phyloP scores from a whole-genome alignment of 2,113 vertebrate species.

The Dendrocopos noguchii region DNA sequence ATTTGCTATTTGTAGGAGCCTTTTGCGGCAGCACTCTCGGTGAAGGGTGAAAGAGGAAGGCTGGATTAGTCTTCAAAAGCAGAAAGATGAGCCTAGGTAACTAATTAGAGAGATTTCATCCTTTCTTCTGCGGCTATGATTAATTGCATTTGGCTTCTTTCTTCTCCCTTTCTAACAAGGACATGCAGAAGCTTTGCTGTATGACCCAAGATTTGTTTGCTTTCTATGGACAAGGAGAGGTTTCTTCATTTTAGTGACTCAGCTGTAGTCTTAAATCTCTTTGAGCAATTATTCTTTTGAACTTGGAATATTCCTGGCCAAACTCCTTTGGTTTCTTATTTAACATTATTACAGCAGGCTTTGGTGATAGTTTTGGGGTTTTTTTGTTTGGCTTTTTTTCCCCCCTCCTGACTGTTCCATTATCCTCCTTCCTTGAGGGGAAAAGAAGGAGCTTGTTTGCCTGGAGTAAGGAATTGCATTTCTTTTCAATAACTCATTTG shows the following conservation, averaged over 20 bases:
- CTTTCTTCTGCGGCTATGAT: slow-evolving; percentile 39
- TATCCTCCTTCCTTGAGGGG: slow-evolving; percentile 11
- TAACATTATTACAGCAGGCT: slow-evolving; percentile 17
- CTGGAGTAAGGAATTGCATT: background rate
- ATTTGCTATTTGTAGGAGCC: background rate
- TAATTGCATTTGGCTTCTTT: slow-evolving; percentile 49
- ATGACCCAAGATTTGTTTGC: slow-evolving; percentile 8
- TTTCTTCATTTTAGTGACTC: slow-evolving; percentile 54
- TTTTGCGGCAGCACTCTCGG: background rate
- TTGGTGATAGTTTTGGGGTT: background rate
- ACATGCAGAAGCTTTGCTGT: slow-evolving; percentile 6
- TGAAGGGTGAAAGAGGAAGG: background rate
- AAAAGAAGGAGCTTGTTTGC: slow-evolving; percentile 1
- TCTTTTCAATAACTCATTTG: slow-evolving; percentile 13
- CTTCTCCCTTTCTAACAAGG: slow-evolving; percentile 33
- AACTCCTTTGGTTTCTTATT: slow-evolving; percentile 28
- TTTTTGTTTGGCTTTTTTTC: background rate
- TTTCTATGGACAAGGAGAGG: background rate
- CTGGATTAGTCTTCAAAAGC: slow-evolving; percentile 15
- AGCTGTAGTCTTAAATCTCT: slow-evolving; percentile 29
- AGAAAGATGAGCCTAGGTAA: slow-evolving; percentile 20
- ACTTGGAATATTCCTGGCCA: slow-evolving; percentile 36
- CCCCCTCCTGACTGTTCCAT: background rate
- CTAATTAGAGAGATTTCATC: slow-evolving; percentile 31
- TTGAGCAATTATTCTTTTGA: slow-evolving; percentile 50